Evolutionary conservation across 2,113 vertebrate species (phyloP).

Genomic region (Coptodon bakossiorum): DNA sequence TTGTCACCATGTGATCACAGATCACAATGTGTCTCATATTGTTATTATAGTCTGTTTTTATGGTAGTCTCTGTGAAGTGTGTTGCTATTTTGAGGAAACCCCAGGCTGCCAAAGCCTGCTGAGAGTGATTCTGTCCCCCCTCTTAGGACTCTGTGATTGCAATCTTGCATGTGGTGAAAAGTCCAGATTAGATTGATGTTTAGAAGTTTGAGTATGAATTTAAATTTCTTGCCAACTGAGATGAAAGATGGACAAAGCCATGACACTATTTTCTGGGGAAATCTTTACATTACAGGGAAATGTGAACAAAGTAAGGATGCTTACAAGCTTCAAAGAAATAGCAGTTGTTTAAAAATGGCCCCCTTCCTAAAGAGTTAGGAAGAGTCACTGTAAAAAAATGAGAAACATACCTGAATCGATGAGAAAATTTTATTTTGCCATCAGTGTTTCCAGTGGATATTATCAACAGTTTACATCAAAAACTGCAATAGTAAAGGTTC

Average conservation of each 20-base stretch:
- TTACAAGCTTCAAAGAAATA: neutral
- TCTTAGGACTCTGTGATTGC: conserved; percentile 18
- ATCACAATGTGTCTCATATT: neutral
- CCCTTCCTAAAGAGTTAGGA: neutral
- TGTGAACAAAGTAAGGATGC: neutral
- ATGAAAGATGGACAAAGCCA: neutral
- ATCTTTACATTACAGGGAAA: neutral
- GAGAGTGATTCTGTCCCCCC: neutral
- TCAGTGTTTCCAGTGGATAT: neutral
- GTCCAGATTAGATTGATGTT: conserved; percentile 15
- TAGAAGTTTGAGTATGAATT: neutral
- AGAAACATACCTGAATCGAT: neutral
- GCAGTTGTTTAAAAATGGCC: neutral
- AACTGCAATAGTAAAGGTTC: neutral
- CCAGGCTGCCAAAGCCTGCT: neutral
- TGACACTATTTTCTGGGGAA: neutral
- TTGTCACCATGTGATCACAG: neutral
- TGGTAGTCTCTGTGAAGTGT: neutral
- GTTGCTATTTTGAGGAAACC: conserved; percentile 32
- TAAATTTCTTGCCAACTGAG: neutral
- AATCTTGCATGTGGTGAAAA: neutral
- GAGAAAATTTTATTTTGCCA: neutral
- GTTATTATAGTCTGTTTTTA: neutral
- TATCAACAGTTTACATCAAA: neutral
- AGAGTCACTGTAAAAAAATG: neutral